These are phyloP conservation scores for Chironomus riparius DNA, from an alignment of 2,888 invertebrate species.

Conservation along the genomic window DNA sequence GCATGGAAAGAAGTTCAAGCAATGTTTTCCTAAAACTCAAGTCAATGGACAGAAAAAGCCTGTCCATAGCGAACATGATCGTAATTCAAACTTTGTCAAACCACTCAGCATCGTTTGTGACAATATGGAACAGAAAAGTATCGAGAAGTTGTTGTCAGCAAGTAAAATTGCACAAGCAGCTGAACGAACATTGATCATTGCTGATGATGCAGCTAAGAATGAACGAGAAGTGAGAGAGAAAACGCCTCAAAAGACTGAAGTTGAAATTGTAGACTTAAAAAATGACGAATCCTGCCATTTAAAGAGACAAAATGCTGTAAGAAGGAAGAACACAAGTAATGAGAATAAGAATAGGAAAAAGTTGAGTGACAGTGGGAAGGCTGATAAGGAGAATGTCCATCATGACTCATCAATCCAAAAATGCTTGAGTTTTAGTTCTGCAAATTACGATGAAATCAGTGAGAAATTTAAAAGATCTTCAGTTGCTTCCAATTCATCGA, in stretches of 20 bases:
- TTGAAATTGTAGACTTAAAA: not conserved
- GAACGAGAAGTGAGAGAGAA: slow-evolving; percentile 36
- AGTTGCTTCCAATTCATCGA: slow-evolving; percentile 10
- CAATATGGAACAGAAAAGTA: slow-evolving; percentile 22
- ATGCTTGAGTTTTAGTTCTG: slow-evolving; percentile 15
- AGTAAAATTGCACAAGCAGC: slow-evolving; percentile 26
- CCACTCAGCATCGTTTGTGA: slow-evolving; percentile 40
- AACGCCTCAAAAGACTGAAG: slow-evolving; percentile 32
- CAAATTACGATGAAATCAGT: slow-evolving; percentile 11
- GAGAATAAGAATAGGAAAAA: slow-evolving; percentile 22
- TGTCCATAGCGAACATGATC: slow-evolving; percentile 28
- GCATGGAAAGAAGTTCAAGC: slow-evolving; percentile 31
- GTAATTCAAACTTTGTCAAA: slow-evolving; percentile 33
- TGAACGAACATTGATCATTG: slow-evolving; percentile 29
- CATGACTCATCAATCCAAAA: slow-evolving; percentile 15
- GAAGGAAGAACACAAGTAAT: slow-evolving; percentile 34
- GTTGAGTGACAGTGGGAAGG: not conserved
- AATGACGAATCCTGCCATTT: slow-evolving; percentile 31
- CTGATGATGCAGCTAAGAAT: slow-evolving; percentile 17
- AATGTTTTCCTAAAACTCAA: not conserved
- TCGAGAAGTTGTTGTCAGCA: slow-evolving; percentile 20
- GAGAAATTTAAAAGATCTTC: slow-evolving; percentile 16
- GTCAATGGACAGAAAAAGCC: too few relatives aligned
- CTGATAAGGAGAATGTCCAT: too few relatives aligned
- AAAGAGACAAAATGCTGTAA: slow-evolving; percentile 37